phyloP scores from a whole-genome alignment of 2,113 vertebrate genomes.

The Trematocara zebra region DNA sequence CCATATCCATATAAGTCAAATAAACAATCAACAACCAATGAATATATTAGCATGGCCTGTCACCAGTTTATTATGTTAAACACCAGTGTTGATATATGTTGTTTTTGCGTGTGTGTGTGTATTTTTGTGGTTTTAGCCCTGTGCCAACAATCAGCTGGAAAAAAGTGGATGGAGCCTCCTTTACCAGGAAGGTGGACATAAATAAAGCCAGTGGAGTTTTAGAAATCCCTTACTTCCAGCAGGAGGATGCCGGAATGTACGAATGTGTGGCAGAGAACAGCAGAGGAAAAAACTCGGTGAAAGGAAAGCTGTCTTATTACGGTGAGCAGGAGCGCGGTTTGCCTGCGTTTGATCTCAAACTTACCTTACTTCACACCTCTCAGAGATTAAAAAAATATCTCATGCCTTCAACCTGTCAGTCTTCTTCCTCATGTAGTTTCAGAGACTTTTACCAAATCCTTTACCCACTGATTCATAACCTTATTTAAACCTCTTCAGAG shows the following conservation, averaged over 20 bases:
- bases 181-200: constrained; percentile 83
- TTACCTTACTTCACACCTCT: not conserved
- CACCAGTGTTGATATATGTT: not conserved
- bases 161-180: constrained; percentile 79
- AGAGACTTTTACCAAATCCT: not conserved
- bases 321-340: constrained; percentile 71
- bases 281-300: constrained; percentile 82
- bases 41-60: not conserved
- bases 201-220: constrained; percentile 83
- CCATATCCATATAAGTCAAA: not conserved
- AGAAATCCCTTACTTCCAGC: constrained; percentile 92
- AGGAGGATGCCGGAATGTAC: constrained; percentile 84
- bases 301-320: constrained; percentile 88
- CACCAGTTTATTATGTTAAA: not conserved
- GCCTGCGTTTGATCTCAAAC: constrained; percentile 27
- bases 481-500: not conserved
- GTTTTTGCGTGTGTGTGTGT: not conserved
- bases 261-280: constrained; percentile 90
- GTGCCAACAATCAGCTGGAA: constrained; percentile 87
- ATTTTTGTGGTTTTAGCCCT: constrained; percentile 67
- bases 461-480: not conserved
- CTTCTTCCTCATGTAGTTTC: not conserved
- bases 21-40: not conserved
- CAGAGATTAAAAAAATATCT: not conserved
- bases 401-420: not conserved